Base-by-base conservation (phyloP, 2,888 invertebrate species). In the Ganaspis brasiliensis region DNA sequence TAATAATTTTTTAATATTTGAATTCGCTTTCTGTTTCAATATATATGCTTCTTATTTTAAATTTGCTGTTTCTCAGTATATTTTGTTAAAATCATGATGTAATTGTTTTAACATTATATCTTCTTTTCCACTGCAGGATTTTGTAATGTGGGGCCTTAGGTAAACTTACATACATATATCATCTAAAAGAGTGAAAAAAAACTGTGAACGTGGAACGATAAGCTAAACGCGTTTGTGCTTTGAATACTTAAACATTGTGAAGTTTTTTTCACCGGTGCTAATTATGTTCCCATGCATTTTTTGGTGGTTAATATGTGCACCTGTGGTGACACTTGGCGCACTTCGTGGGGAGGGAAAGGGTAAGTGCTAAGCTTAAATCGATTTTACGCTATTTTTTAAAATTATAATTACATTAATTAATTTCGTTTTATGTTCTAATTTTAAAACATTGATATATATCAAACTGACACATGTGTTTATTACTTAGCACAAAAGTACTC, bases 321-420 rank as follows among this genome's bases (percentile, higher is more conserved):
- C 87, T 9, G 86, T 89, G 59, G 84, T 88, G 77, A 88, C 87
- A 63, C 85, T 89, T 70, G 90, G 88, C 24, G 90, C 88, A 72
- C 85, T 89, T 55, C 86, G 91, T 71, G 88, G 89, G 61, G 90
- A 91, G 71, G 91, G 91, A 70, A 91, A 88, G 88, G 88, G 91
- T 91, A 87, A 84, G 88, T 82, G 78, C 49, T 12, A 24, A 9
- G 16, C 21, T 10, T 56, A 31, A 31, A 31, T 31, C 2, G 6
- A 31, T 31, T 31, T 31, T 6, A 6, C 6, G 31, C 6, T 31
- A 4, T 31, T 31, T 6, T 31, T 31, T 31, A 31, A 31, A 31
- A 31, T 31, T n/a, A n/a, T n/a, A n/a, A n/a, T n/a, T n/a, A n/a
- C n/a, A n/a, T n/a, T n/a, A n/a, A n/a, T n/a, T n/a, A n/a, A n/a